A percentile compares a stretch with the other conserved stretches of the same genome.
These are phyloP conservation scores for Calcarius ornatus DNA, from an alignment of 2,113 vertebrate species.

Conservation along the genomic window DNA sequence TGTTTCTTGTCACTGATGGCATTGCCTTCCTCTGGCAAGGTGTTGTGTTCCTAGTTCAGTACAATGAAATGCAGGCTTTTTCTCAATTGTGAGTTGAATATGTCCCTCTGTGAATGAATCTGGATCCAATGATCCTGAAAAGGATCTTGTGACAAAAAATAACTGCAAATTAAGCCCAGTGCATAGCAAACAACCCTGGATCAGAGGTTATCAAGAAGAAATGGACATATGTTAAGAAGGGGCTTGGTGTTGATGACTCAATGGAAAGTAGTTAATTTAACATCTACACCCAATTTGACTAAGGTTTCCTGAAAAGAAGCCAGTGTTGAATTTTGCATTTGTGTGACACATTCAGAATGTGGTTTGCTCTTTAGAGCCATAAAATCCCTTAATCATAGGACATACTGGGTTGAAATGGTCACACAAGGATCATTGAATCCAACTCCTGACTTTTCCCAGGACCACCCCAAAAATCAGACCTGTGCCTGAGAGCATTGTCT, in stretches of 20 bases:
- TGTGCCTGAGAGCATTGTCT: not conserved
- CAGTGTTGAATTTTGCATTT: not conserved
- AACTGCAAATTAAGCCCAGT: not conserved
- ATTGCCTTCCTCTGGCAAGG: not conserved
- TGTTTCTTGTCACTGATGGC: not conserved
- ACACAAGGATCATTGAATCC: not conserved
- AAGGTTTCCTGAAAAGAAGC: not conserved
- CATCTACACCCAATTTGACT: not conserved
- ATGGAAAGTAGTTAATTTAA: not conserved
- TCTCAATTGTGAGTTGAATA: not conserved
- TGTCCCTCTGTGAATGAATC: not conserved
- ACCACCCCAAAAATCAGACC: not conserved
- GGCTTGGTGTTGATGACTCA: not conserved
- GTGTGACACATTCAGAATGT: not conserved
- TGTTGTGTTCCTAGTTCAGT: not conserved
- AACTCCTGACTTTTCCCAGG: not conserved
- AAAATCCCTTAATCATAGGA: not conserved
- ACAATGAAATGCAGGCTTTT: not conserved
- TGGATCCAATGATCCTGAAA: not conserved
- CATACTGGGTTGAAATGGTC: not conserved
- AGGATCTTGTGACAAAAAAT: not conserved
- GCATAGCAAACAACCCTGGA: accelerated
- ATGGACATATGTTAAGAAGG: not conserved
- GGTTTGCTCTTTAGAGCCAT: not conserved
- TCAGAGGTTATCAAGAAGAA: not conserved